These are phyloP conservation scores for Poeciliopsis infans DNA, from an alignment of 2,797 vertebrate genomes.

Conservation along the genomic window DNA sequence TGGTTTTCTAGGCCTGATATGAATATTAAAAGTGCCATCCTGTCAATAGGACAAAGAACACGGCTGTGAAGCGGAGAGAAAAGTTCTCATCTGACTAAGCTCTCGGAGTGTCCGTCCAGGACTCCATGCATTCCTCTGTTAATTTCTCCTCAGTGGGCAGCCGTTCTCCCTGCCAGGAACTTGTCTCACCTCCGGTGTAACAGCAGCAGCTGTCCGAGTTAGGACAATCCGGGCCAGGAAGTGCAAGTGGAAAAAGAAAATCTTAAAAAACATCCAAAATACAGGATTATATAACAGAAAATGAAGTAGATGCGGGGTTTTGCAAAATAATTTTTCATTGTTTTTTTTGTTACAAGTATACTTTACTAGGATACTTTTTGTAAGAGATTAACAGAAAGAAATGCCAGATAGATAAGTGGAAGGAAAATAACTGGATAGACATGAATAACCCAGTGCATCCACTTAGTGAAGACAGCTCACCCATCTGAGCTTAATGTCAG, in stretches of 20 bases:
- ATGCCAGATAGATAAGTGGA: not conserved
- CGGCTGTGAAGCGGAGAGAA: conserved; percentile 61
- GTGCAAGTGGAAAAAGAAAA: conserved; percentile 27
- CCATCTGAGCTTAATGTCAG: not conserved
- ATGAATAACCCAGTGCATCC: not conserved
- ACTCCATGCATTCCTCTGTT: conserved; percentile 74
- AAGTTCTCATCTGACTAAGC: conserved; percentile 72
- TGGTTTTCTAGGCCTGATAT: conserved; percentile 45
- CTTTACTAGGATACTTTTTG: not conserved
- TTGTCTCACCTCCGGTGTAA: conserved; percentile 62
- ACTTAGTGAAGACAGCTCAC: not conserved
- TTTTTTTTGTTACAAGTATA: not conserved
- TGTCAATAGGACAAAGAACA: conserved; percentile 68
- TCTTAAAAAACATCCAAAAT: not conserved
- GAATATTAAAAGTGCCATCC: conserved; percentile 71
- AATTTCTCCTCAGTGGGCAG: conserved; percentile 72
- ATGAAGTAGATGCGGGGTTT: not conserved
- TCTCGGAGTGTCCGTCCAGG: conserved; percentile 65
- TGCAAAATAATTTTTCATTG: not conserved
- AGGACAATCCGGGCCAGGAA: conserved; percentile 63
- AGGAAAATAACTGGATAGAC: not conserved
- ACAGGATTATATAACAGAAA: not conserved
- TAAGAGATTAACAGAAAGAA: not conserved
- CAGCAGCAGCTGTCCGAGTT: conserved; percentile 65
- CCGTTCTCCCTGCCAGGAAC: conserved; percentile 60